Percentiles rank a stretch among this genome's conserved stretches.
phyloP scores from a whole-genome alignment of 2,797 vertebrate genomes.

The Cynodonichthys magdalenae region DNA sequence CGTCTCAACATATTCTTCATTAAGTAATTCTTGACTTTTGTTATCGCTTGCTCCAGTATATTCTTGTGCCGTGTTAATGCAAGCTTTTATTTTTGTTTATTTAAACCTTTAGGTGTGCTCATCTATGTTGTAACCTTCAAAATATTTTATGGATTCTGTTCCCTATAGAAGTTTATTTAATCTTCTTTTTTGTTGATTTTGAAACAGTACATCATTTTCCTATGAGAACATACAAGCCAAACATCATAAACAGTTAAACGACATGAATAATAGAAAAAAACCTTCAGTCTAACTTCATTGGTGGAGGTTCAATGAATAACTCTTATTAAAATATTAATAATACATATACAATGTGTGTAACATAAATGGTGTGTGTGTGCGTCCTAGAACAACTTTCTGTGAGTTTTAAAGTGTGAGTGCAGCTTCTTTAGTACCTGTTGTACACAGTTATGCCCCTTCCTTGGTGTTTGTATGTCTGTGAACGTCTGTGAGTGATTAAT shows the following conservation, averaged over 20 bases:
- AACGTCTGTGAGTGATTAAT: slow-evolving; percentile 70
- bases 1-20: slow-evolving; percentile 73
- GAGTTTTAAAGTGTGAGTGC: slow-evolving; percentile 67
- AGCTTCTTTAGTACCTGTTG: slow-evolving; percentile 76
- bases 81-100: slow-evolving; percentile 70
- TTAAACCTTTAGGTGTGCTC: slow-evolving; percentile 78
- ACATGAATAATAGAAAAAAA: slow-evolving; percentile 67
- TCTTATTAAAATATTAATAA: slow-evolving; percentile 66
- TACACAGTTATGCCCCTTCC: slow-evolving; percentile 73
- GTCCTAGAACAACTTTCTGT: slow-evolving; percentile 65
- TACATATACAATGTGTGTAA: slow-evolving; percentile 69
- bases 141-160: slow-evolving; percentile 70
- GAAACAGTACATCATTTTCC: slow-evolving; percentile 71
- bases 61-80: slow-evolving; percentile 78
- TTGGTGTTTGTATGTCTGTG: slow-evolving; percentile 75
- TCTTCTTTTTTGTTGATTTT: slow-evolving; percentile 69
- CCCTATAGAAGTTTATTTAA: slow-evolving; percentile 69
- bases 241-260: slow-evolving; percentile 68
- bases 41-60: slow-evolving; percentile 80
- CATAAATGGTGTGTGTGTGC: slow-evolving; percentile 73
- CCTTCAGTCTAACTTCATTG: slow-evolving; percentile 53
- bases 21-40: slow-evolving; percentile 80
- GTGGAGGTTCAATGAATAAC: slow-evolving; percentile 62
- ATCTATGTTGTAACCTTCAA: slow-evolving; percentile 66
- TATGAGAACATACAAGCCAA: slow-evolving; percentile 79